Evolutionary conservation across 2,888 invertebrate species (phyloP).

Genomic region (Dolichopus griseipennis): DNA sequence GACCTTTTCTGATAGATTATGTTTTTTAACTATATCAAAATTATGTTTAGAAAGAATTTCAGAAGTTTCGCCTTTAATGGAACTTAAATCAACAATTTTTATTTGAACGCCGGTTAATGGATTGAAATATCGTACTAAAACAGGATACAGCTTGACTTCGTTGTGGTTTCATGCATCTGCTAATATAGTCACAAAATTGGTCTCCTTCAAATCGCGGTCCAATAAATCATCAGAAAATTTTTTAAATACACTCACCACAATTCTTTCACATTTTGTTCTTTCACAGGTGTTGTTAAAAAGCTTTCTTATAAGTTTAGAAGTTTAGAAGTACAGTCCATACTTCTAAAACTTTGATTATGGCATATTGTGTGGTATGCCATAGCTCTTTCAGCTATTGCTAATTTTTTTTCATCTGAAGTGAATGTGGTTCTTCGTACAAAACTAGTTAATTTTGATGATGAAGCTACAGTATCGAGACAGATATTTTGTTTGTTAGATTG

Average conservation of each 20-base stretch:
- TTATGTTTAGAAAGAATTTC: too few relatives aligned
- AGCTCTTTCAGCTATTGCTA: slow-evolving; percentile 15
- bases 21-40: too few relatives aligned
- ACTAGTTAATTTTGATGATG: too few relatives aligned
- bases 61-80: too few relatives aligned
- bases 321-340: slow-evolving; percentile 18
- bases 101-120: too few relatives aligned
- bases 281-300: slow-evolving; percentile 13
- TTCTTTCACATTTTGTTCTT: slow-evolving; percentile 10
- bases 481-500: slow-evolving; percentile 11
- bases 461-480: slow-evolving; percentile 9
- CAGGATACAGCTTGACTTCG: too few relatives aligned
- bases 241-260: background rate
- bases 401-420: slow-evolving; percentile 1
- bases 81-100: too few relatives aligned
- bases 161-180: slow-evolving; percentile 23
- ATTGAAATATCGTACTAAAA: too few relatives aligned
- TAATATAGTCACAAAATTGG: slow-evolving; percentile 14
- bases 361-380: slow-evolving; percentile 20
- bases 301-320: slow-evolving; percentile 17
- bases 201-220: slow-evolving; percentile 2
- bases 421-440: too few relatives aligned
- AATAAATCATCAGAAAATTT: slow-evolving; percentile 5
- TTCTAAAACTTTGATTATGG: too few relatives aligned
- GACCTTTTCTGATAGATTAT: too few relatives aligned